These are phyloP conservation scores for Lasius fuliginosus DNA, from an alignment of 2,888 invertebrate genomes.

Conservation along the genomic window DNA sequence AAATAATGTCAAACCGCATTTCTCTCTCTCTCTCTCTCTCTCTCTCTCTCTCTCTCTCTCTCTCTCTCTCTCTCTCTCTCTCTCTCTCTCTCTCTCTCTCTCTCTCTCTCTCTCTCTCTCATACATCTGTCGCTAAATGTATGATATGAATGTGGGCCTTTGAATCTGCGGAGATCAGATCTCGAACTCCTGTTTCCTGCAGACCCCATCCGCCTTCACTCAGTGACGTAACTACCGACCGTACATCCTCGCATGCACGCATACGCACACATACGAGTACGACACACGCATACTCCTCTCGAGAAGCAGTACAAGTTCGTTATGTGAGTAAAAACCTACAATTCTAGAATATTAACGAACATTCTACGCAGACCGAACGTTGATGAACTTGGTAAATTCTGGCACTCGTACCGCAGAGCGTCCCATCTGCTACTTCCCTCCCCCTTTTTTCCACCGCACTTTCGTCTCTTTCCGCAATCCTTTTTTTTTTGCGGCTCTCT, in stretches of 20 bases:
- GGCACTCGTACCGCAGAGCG: neutral
- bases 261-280: neutral
- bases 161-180: constrained; percentile 37
- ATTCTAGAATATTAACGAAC: constrained; percentile 39
- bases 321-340: constrained; percentile 30
- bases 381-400: constrained; percentile 41
- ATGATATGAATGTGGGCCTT: constrained; percentile 32
- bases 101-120: neutral
- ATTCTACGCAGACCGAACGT: constrained; percentile 29
- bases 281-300: neutral
- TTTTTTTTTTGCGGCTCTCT: constrained; percentile 40
- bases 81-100: neutral
- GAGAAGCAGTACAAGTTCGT: constrained; percentile 32
- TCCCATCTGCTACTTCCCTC: neutral
- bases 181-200: constrained; percentile 30
- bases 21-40: neutral
- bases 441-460: neutral
- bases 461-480: constrained; percentile 20
- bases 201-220: constrained; percentile 6
- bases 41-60: neutral
- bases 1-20: neutral
- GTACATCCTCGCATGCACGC: constrained; percentile 24
- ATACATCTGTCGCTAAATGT: constrained; percentile 34
- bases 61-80: neutral
- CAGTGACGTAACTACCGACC: constrained; percentile 32